phyloP scores from a whole-genome alignment of 1,140 invertebrate genomes.

The Drosophila funebris region DNA sequence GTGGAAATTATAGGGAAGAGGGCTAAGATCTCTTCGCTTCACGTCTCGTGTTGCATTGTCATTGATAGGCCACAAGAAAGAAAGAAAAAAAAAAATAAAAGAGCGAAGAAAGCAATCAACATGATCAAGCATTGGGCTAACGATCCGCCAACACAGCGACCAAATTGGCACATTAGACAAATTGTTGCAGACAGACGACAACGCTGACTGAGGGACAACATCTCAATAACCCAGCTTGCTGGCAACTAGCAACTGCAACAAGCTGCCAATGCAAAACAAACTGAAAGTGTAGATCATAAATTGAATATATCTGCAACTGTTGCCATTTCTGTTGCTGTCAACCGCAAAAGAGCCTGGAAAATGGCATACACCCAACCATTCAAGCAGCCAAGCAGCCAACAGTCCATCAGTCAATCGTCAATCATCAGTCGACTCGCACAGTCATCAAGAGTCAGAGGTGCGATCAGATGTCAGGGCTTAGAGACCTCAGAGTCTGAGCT shows the following conservation, averaged over 20 bases:
- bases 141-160: constrained; percentile 33
- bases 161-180: constrained; percentile 81
- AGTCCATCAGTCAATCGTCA: constrained; percentile 55
- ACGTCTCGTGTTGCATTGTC: constrained; percentile 42
- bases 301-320: constrained; percentile 28
- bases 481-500: constrained; percentile 40
- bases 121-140: constrained; percentile 37
- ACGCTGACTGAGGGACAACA: constrained; percentile 24
- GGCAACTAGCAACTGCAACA: constrained; percentile 6
- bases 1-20: constrained; percentile 70
- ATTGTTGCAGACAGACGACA: constrained; percentile 47
- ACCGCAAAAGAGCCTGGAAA: constrained; percentile 18
- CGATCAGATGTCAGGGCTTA: constrained; percentile 71
- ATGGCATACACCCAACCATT: background rate
- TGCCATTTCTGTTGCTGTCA: constrained; percentile 15
- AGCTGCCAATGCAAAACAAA: constrained; percentile 16
- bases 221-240: constrained; percentile 54
- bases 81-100: constrained; percentile 6
- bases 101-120: constrained; percentile 39
- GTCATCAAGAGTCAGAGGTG: constrained; percentile 54
- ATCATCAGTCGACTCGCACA: constrained; percentile 48
- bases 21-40: background rate
- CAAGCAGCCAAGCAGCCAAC: constrained; percentile 41
- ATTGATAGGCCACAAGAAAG: constrained; percentile 43
- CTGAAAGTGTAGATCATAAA: constrained; percentile 41